Percentiles rank a stretch among this genome's conserved stretches.
Evolutionary conservation across 2,113 vertebrate species (phyloP).

Genomic region (Dromiciops gliroides): DNA sequence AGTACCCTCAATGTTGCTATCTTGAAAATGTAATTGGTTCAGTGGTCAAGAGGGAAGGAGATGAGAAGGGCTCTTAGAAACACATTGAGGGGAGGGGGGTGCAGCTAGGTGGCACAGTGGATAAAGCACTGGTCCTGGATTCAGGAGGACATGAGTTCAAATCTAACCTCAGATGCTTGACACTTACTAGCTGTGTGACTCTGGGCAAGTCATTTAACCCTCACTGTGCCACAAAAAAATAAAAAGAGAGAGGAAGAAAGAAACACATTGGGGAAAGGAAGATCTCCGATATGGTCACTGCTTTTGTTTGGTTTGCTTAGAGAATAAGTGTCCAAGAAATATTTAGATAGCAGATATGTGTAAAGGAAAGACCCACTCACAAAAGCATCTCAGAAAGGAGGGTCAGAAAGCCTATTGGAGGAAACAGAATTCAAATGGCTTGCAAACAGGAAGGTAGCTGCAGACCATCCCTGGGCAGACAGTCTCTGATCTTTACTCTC

Average conservation of each 20-base stretch:
- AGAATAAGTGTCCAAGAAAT: slow-evolving; percentile 8
- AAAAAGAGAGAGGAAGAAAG: no score
- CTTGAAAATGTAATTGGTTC: neutral
- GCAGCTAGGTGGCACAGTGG: no score
- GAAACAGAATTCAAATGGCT: neutral
- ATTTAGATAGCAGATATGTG: neutral
- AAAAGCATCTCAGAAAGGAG: neutral
- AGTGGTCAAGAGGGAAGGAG: neutral
- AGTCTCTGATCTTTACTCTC: neutral
- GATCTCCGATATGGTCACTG: neutral
- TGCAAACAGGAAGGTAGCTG: neutral
- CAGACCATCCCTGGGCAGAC: neutral
- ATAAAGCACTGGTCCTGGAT: no score
- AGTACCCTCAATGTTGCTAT: neutral
- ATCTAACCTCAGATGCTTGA: no score
- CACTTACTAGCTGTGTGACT: no score
- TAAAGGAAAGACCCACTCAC: neutral
- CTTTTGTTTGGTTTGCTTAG: slow-evolving; percentile 6
- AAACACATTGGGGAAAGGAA: neutral
- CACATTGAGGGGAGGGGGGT: no score
- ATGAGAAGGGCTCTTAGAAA: neutral
- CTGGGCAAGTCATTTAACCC: no score
- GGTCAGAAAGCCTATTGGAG: neutral
- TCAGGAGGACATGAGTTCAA: no score
- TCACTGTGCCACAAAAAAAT: no score